phyloP scores from a whole-genome alignment of 2,797 vertebrate genomes.

The Tarsius wallacei region DNA sequence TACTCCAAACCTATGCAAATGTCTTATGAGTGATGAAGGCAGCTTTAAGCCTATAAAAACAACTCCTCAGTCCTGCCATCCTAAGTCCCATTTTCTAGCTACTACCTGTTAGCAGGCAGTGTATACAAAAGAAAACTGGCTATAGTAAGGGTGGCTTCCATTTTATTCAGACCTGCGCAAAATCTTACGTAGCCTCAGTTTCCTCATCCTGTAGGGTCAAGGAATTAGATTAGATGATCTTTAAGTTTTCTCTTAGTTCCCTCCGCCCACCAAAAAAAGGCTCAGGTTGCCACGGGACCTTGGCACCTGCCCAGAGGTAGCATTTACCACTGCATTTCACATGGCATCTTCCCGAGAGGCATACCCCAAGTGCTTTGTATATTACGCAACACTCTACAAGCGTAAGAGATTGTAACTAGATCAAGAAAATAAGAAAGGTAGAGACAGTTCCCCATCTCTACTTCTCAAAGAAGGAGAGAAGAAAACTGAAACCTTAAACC shows the following conservation, averaged over 20 bases:
- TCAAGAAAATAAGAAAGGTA: neutral
- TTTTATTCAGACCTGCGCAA: neutral
- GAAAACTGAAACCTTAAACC: constrained; percentile 4
- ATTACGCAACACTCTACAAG: neutral
- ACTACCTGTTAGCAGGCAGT: neutral
- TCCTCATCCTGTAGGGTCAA: neutral
- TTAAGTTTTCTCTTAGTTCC: neutral
- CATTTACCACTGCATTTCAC: neutral
- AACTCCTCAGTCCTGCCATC: neutral
- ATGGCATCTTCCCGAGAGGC: neutral
- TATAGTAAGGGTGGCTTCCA: neutral
- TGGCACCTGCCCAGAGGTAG: neutral
- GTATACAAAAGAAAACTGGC: neutral
- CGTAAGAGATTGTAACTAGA: neutral
- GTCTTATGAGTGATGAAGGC: neutral
- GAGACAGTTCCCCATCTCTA: neutral
- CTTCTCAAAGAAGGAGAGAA: neutral
- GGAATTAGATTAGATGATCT: neutral
- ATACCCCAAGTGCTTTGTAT: neutral
- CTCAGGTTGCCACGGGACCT: neutral
- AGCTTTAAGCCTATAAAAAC: neutral
- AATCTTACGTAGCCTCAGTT: constrained; percentile 23
- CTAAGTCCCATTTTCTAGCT: neutral
- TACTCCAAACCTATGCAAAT: constrained; percentile 70
- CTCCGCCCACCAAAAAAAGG: neutral